phyloP scores from a whole-genome alignment of 2,113 vertebrate genomes.

The Lycocorax pyrrhopterus region DNA sequence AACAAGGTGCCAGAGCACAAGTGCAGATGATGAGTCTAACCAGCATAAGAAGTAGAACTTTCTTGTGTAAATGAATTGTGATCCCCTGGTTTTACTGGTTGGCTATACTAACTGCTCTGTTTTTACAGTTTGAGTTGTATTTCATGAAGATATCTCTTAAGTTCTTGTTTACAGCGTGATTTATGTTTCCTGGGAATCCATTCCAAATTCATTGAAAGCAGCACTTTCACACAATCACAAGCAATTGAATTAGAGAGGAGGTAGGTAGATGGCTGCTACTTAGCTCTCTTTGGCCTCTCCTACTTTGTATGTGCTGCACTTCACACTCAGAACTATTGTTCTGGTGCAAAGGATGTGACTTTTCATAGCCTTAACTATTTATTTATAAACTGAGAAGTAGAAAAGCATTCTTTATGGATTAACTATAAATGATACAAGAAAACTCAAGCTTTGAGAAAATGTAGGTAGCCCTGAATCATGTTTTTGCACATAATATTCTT shows the following conservation, averaged over 20 bases:
- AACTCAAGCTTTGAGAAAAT: background rate
- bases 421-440: background rate
- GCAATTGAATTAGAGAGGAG: background rate
- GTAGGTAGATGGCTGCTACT: background rate
- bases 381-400: background rate
- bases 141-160: background rate
- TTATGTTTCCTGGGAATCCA: background rate
- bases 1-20: background rate
- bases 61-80: accelerated
- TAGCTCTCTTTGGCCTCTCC: background rate
- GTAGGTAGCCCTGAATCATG: background rate
- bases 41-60: background rate
- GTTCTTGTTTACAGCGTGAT: background rate
- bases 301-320: accelerated
- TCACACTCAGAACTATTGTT: background rate
- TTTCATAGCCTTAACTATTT: background rate
- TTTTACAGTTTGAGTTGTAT: background rate
- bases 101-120: background rate
- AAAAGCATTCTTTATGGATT: background rate
- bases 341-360: background rate
- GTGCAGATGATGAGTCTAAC: background rate
- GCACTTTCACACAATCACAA: background rate
- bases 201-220: background rate
- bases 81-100: background rate
- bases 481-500: background rate